These are phyloP conservation scores for Urocynchramus pylzowi DNA, from an alignment of 2,113 vertebrate genomes.

Conservation along the genomic window DNA sequence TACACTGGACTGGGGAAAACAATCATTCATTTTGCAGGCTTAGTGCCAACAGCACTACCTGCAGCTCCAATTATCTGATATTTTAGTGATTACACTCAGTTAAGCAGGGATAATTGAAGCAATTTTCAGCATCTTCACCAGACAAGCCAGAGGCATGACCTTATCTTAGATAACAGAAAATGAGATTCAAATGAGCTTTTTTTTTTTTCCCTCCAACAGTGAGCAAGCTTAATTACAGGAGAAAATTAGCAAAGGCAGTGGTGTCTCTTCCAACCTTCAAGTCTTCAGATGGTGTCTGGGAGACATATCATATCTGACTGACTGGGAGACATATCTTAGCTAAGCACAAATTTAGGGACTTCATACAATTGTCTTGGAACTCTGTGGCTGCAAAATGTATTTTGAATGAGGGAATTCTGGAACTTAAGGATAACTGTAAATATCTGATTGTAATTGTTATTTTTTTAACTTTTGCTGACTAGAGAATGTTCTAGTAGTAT, in stretches of 20 bases:
- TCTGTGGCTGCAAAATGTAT: neutral
- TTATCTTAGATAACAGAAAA: constrained; percentile 20
- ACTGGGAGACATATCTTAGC: neutral
- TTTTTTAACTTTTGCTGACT: neutral
- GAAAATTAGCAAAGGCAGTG: neutral
- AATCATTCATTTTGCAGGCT: neutral
- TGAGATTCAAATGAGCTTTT: neutral
- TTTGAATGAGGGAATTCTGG: neutral
- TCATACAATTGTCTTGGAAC: neutral
- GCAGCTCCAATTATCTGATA: constrained; percentile 13
- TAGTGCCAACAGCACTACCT: neutral
- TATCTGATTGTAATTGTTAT: neutral
- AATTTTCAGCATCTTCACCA: constrained; percentile 43
- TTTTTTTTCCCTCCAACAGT: accelerated
- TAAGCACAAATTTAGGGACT: neutral
- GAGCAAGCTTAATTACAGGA: neutral
- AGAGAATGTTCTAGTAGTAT: neutral
- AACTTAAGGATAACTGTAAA: neutral
- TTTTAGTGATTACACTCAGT: constrained; percentile 17
- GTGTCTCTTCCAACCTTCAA: neutral
- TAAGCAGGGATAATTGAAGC: constrained; percentile 46
- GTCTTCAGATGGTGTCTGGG: neutral
- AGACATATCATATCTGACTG: too few relatives aligned
- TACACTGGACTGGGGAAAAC: neutral
- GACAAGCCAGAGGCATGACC: constrained; percentile 31